phyloP scores from a whole-genome alignment of 2,797 vertebrate genomes.

The Sebastes minor region DNA sequence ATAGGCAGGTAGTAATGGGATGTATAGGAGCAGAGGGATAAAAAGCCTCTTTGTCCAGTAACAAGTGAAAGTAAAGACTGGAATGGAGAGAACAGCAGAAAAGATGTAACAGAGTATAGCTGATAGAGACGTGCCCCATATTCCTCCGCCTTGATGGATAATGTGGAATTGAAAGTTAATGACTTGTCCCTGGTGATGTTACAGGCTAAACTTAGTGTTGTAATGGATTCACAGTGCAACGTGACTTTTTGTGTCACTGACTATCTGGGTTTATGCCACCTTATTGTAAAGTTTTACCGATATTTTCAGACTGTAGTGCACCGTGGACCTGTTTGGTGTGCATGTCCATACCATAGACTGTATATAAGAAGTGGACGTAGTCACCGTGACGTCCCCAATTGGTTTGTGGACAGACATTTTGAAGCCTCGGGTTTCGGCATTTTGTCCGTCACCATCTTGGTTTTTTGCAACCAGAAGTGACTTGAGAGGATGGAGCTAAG shows the following conservation, averaged over 20 bases:
- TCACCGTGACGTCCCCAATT: neutral
- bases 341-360: neutral
- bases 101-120: constrained; percentile 7
- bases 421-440: too few relatives aligned
- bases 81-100: neutral
- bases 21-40: constrained; percentile 33
- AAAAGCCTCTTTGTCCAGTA: constrained; percentile 41
- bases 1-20: constrained; percentile 42
- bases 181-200: constrained; percentile 34
- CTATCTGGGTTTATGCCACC: neutral
- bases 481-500: neutral
- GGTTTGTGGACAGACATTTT: neutral
- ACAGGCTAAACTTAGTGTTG: constrained; percentile 21
- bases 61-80: neutral
- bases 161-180: constrained; percentile 47
- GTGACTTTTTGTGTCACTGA: neutral
- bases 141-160: constrained; percentile 19
- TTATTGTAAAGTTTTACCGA: neutral
- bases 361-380: neutral
- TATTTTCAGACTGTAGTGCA: neutral
- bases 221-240: constrained; percentile 19
- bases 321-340: neutral
- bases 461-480: too few relatives aligned
- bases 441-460: rapidly evolving
- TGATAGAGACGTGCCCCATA: constrained; percentile 10